Percentiles rank a stretch among this genome's conserved stretches.
These are phyloP conservation scores for Hydractinia symbiolongicarpus DNA, from an alignment of 30 jellyfish, hydroid and myxozoan genomes.

Conservation along the genomic window DNA sequence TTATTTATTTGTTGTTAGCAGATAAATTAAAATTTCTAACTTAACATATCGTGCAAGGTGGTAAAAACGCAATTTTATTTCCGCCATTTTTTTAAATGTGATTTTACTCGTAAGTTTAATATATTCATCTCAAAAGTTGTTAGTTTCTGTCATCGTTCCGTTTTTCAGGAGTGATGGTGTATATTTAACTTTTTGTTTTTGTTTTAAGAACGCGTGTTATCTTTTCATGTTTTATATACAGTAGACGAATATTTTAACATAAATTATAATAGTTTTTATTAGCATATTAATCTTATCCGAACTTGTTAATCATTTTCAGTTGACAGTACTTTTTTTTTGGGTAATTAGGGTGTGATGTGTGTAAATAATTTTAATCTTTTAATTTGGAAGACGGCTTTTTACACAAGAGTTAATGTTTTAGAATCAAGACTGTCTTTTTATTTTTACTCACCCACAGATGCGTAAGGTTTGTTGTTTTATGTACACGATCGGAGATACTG, in stretches of 20 bases:
- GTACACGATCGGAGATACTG: too few relatives aligned
- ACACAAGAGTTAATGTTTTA: constrained; percentile 6
- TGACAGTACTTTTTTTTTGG: background rate
- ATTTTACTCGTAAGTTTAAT: too few relatives aligned
- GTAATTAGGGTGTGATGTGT: constrained; percentile 1
- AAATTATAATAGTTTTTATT: constrained; percentile 11
- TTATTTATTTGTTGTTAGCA: constrained; percentile 10
- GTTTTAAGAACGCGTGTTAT: background rate
- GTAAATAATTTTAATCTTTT: constrained; percentile 11
- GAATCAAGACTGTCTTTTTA: too few relatives aligned
- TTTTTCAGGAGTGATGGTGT: too few relatives aligned
- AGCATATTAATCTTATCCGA: background rate
- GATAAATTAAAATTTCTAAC: too few relatives aligned
- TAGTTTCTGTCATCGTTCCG: too few relatives aligned
- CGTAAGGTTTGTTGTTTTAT: too few relatives aligned
- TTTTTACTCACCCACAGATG: too few relatives aligned
- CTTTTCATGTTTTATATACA: background rate
- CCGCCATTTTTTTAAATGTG: background rate
- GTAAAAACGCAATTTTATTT: background rate
- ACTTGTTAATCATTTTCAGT: background rate
- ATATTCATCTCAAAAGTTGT: too few relatives aligned
- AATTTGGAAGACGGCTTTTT: background rate
- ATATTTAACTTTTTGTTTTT: too few relatives aligned
- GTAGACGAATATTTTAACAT: constrained; percentile 7
- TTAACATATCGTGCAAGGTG: too few relatives aligned